Evolutionary conservation across 2,797 vertebrate species (phyloP).

Genomic region (Argentina silus): DNA sequence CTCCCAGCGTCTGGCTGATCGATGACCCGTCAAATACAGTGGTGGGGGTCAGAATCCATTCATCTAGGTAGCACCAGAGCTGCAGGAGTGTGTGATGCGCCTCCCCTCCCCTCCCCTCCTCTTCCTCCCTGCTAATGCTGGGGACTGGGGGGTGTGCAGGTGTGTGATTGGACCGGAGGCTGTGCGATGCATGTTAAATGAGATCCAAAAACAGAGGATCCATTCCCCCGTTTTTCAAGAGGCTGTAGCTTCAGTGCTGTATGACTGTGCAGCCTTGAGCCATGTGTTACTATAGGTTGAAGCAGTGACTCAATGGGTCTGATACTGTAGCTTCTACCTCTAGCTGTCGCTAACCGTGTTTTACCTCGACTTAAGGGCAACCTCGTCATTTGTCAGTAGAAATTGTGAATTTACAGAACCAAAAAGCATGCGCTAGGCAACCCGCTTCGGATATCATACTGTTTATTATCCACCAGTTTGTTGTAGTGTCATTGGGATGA

Average conservation of each 20-base stretch:
- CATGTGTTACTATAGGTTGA: neutral
- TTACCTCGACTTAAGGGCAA: no score
- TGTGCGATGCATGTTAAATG: constrained; percentile 14
- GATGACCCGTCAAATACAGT: constrained; percentile 34
- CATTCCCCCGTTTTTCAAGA: neutral
- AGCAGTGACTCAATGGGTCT: neutral
- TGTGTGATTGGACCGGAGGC: constrained; percentile 1
- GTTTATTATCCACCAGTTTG: neutral
- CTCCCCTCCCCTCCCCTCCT: constrained; percentile 13
- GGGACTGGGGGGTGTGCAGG: neutral
- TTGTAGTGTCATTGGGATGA: constrained; percentile 15
- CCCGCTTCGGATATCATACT: no score
- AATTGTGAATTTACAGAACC: no score
- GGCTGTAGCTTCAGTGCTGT: neutral
- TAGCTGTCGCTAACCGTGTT: neutral
- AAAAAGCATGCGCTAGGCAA: no score
- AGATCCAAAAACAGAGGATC: neutral
- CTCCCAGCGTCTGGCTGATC: constrained; percentile 5
- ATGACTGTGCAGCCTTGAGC: neutral
- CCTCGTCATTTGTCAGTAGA: no score
- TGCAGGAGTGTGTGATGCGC: constrained; percentile 24
- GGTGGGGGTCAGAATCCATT: constrained; percentile 50
- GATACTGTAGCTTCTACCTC: neutral
- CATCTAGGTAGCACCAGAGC: constrained; percentile 42
- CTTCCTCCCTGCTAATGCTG: neutral